Evolutionary conservation across 2,888 invertebrate genomes (phyloP), one percentile per base, ranked within the genome.

Genomic region (Lymantria monacha): DNA sequence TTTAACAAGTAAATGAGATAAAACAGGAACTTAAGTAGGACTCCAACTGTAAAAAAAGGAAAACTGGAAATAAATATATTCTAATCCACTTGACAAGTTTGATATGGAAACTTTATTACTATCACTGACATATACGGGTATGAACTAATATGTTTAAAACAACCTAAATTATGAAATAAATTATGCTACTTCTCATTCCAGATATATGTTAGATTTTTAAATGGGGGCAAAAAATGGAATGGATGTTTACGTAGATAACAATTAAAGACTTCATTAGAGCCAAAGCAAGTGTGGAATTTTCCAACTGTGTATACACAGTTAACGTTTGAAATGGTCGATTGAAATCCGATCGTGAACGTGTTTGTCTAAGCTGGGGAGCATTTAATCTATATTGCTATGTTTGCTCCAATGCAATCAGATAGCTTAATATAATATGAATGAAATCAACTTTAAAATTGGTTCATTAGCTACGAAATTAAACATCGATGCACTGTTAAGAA

Each of bases 271-370:
- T 63, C 50, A 65, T 67, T 64, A 65, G 42, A 54, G 46, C 61
- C 58, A 56, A 63, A 57, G 55, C 51, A 48, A 43, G 51, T 49
- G 52, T 38, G 46, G 61, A 57, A 58, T 67, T 64, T 57, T 59
- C 65, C 57, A 38, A 53, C 64, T 52, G 50, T 55, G 55, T 63
- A 51, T 53, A 53, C 64, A 48, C 61, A 61, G 57, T 58, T 47
- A 67, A 61, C 61, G 59, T 59, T 51, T 45, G 49, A 46, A 33
- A 33, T 33, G 9, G 33, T 42, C 59, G 48, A 68, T 68, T 65
- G 65, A 59, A 68, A 66, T 65, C 65, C 59, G 55, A 66, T 61
- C 67, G 62, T 50, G 62, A 61, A 59, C 61, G 63, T 65, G 59
- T 66, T 67, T 68, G 61, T 59, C 55, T 65, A 57, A 68, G 65